These are phyloP conservation scores for Harpalus rubripes DNA, from an alignment of 2,888 invertebrate genomes.

Conservation along the genomic window DNA sequence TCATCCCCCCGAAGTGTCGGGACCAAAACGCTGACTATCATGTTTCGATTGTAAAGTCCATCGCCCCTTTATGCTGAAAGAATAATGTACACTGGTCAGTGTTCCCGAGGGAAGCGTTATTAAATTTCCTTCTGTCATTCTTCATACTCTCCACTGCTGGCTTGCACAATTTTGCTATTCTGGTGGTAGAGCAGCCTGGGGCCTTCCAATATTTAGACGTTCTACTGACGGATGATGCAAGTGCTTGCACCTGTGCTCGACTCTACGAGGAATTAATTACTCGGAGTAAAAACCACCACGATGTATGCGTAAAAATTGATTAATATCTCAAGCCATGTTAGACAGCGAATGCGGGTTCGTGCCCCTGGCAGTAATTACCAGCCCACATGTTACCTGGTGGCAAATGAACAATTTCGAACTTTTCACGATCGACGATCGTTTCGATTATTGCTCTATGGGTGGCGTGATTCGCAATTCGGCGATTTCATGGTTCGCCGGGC, in stretches of 20 bases:
- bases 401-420: conserved; percentile 6
- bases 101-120: conserved; percentile 42
- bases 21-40: conserved; percentile 61
- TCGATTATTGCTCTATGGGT: conserved; percentile 54
- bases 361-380: conserved; percentile 74
- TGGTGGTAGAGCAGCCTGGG: background rate
- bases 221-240: conserved; percentile 53
- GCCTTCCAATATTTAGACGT: conserved; percentile 57
- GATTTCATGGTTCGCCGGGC: conserved; percentile 69
- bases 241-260: conserved; percentile 46
- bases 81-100: conserved; percentile 47
- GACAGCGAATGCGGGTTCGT: conserved; percentile 49
- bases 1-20: conserved; percentile 30
- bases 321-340: conserved; percentile 55
- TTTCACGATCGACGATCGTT: conserved; percentile 23
- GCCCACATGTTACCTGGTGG: conserved; percentile 68
- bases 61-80: conserved; percentile 54
- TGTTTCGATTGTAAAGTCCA: conserved; percentile 57
- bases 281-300: conserved; percentile 44
- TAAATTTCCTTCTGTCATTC: conserved; percentile 64
- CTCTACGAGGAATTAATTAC: conserved; percentile 61
- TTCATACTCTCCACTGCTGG: conserved; percentile 47
- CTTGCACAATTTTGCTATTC: conserved; percentile 48
- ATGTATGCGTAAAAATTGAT: conserved; percentile 59
- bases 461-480: conserved; percentile 67